Percentiles rank a stretch among this genome's conserved stretches.
Evolutionary conservation across 2,888 invertebrate species (phyloP).

Genomic region (Limnephilus auricula): DNA sequence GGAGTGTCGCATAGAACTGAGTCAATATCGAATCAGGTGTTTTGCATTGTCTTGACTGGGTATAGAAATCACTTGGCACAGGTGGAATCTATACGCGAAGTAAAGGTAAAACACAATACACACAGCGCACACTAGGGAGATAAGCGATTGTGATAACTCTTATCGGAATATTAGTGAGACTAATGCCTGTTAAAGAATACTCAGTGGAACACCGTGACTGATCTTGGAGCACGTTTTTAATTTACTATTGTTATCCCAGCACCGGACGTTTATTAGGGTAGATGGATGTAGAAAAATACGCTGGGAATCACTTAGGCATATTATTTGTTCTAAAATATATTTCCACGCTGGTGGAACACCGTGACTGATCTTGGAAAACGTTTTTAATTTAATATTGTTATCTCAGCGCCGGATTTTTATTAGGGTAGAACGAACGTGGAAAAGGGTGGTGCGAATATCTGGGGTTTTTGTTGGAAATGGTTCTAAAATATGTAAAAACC

Average conservation of each 20-base stretch:
- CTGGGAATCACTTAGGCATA: too few species aligned
- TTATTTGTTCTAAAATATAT: too few species aligned
- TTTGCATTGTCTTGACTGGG: slow-evolving; percentile 23
- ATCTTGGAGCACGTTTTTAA: background rate
- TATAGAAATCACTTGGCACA: slow-evolving; percentile 34
- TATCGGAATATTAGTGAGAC: slow-evolving; percentile 35
- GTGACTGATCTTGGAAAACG: background rate
- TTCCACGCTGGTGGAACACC: too few species aligned
- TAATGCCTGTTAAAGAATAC: background rate
- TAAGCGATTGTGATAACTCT: slow-evolving; percentile 39
- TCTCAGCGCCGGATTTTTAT: too few species aligned
- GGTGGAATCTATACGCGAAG: slow-evolving; percentile 19
- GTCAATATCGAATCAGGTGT: slow-evolving; percentile 36
- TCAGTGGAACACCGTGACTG: background rate
- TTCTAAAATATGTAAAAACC: too few species aligned
- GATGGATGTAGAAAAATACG: too few species aligned
- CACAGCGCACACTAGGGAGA: slow-evolving; percentile 16
- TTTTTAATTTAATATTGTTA: background rate
- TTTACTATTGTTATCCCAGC: background rate
- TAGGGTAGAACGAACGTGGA: too few species aligned
- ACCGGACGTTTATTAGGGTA: too few species aligned
- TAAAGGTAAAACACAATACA: background rate
- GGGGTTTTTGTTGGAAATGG: too few species aligned
- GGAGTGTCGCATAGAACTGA: slow-evolving; percentile 22
- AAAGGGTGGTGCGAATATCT: too few species aligned